A percentile compares a stretch with the other conserved stretches of the same genome.
These are phyloP conservation scores for Heliangelus exortis DNA, from an alignment of 2,797 vertebrate species.

Conservation along the genomic window DNA sequence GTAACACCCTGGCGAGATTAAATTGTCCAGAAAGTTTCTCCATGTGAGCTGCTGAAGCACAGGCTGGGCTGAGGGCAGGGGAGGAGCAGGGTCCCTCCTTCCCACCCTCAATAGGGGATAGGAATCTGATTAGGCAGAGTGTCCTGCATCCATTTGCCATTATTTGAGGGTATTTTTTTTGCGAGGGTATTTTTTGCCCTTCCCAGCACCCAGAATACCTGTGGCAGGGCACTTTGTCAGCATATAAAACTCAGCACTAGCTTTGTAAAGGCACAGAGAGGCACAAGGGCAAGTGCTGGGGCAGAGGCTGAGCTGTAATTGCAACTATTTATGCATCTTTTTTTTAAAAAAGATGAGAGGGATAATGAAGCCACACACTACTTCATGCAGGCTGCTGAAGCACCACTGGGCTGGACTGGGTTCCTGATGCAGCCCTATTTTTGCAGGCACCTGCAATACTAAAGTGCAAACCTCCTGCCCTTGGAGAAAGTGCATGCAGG, in stretches of 20 bases:
- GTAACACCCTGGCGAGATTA: constrained; percentile 86
- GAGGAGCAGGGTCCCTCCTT: constrained; percentile 66
- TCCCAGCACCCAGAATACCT: neutral
- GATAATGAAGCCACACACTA: neutral
- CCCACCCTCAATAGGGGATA: constrained; percentile 68
- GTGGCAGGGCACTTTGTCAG: neutral
- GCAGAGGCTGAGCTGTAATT: neutral
- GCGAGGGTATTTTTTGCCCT: neutral
- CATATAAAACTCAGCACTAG: neutral
- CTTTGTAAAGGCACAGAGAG: neutral
- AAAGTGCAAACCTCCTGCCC: neutral
- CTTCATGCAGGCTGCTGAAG: rapidly evolving
- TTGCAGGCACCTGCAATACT: neutral
- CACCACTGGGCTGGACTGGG: neutral
- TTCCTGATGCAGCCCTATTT: neutral
- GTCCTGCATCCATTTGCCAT: constrained; percentile 60
- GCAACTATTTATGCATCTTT: neutral
- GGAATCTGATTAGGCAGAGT: constrained; percentile 71
- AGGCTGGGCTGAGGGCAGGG: constrained; percentile 81
- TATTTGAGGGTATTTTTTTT: neutral
- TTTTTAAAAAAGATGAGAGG: neutral
- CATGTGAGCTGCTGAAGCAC: constrained; percentile 83
- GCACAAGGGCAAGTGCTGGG: neutral
- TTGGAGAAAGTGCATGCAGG: rapidly evolving
- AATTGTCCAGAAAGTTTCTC: constrained; percentile 89